Evolutionary conservation across 2,113 vertebrate species (phyloP), one percentile per base, ranked within the genome.

Genomic region (Gadus chalcogrammus): DNA sequence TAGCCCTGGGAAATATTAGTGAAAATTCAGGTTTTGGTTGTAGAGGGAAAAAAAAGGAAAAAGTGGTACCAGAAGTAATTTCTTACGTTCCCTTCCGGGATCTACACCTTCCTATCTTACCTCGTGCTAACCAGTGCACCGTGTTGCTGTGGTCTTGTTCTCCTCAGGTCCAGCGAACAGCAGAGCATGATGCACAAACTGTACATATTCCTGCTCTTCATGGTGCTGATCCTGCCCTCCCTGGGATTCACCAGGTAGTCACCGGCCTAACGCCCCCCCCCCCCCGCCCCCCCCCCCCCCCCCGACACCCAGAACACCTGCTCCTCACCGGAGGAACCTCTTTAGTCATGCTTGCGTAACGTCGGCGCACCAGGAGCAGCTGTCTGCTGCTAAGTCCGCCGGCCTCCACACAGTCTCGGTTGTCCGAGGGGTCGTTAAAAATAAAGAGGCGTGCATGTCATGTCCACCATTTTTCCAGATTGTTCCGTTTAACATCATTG

Each of bases 141-240:
- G 3, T 58, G 42, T 58, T 58, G 55, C n/a, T 72, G 22, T 15
- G 27, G 28, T 74, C 31, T 80, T 76, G 17, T 74, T 68, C n/a
- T 78, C 20, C 58, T 60, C 71, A 93, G 92, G 81, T 98, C 96
- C 56, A 89, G 91, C 75, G 97, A 99, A 86, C 98, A 98, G 86
- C 90, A 94, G 78, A 94, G 93, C 82, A 94, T 95, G 93, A 93
- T 99, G 96, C 93, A 94, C 66, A 99, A 99, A 74, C 89, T 99
- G 60, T 99, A 98, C 91, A 93, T 93, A 77, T 99, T 98, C 88
- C 87, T 99, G 82, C 92, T 98, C 78, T 99, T 98, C 87, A 99
- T 98, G 97, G 96, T 99, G 42, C 82, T 99, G 68, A 95, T 99
- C 77, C 91, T 99, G 68, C 97, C 97, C 2, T 99, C 97, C 0